Conservation (phyloP, 2,113 vertebrate genomes). For the Arvicanthis niloticus region DNA sequence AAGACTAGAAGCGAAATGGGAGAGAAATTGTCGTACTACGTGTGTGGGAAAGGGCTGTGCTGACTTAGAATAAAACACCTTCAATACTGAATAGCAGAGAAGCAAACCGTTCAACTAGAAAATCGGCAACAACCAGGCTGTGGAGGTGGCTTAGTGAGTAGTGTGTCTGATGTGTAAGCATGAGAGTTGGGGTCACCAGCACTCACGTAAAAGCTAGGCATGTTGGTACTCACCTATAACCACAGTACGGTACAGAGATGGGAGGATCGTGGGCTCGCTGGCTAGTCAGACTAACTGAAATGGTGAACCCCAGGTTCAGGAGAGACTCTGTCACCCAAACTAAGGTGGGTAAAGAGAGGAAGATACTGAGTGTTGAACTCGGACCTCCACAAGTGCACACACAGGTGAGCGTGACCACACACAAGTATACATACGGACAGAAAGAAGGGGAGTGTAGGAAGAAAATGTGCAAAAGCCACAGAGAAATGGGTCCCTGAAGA, state of each 20-base stretch:
- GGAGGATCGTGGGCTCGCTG: background rate
- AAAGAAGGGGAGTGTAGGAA: background rate
- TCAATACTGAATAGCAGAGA: background rate
- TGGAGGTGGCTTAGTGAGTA: background rate
- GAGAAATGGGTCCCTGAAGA: background rate
- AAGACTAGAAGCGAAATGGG: background rate
- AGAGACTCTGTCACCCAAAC: background rate
- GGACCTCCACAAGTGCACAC: background rate
- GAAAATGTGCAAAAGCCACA: background rate
- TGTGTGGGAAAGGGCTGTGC: background rate
- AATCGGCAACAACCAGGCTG: background rate
- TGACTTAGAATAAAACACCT: background rate
- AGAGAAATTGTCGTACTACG: background rate
- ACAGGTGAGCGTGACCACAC: background rate
- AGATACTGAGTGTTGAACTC: background rate
- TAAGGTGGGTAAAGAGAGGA: background rate
- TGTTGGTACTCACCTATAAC: background rate
- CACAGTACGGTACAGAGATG: background rate
- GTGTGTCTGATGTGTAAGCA: background rate
- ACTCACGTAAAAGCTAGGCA: background rate
- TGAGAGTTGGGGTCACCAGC: background rate
- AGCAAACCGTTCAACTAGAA: background rate
- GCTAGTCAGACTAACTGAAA: background rate
- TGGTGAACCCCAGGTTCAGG: background rate
- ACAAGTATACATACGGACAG: background rate